Conservation (phyloP, 2,113 vertebrate genomes). For the Coracopsis vasa region DNA sequence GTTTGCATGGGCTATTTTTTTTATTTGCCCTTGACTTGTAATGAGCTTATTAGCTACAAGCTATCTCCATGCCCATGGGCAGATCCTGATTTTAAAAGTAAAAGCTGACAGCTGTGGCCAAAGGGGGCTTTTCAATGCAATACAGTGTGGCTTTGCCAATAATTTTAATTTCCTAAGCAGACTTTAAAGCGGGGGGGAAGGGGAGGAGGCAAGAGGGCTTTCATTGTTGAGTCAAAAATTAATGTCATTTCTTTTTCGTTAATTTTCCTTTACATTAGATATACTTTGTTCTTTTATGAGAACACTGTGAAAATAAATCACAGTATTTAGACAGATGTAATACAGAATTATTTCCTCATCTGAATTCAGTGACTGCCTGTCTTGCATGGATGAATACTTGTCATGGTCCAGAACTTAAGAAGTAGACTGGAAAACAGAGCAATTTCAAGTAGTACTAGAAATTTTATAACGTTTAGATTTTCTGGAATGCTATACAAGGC, state of each 20-base stretch:
- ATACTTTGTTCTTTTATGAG: neutral
- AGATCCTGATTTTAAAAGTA: conserved; percentile 51
- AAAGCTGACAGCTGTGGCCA: conserved; percentile 63
- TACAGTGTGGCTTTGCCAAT: conserved; percentile 29
- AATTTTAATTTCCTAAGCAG: conserved; percentile 52
- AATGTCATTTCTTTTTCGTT: neutral
- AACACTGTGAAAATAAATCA: neutral
- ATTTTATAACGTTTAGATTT: neutral
- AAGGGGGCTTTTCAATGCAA: conserved; percentile 39
- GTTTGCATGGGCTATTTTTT: conserved; percentile 61
- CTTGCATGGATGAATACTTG: neutral
- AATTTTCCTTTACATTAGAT: neutral
- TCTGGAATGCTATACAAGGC: neutral
- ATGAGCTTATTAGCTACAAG: conserved; percentile 72
- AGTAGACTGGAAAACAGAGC: neutral
- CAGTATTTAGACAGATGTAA: neutral
- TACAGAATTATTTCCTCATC: neutral
- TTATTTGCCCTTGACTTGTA: conserved; percentile 79
- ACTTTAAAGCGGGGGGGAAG: neutral
- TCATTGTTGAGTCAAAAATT: neutral
- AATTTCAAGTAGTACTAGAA: neutral
- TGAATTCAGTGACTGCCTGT: neutral
- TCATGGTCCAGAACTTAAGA: neutral
- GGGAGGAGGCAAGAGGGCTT: neutral
- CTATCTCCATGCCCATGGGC: conserved; percentile 47